These are phyloP conservation scores for Adelphocoris suturalis DNA, from an alignment of 2,888 invertebrate genomes.

Conservation along the genomic window DNA sequence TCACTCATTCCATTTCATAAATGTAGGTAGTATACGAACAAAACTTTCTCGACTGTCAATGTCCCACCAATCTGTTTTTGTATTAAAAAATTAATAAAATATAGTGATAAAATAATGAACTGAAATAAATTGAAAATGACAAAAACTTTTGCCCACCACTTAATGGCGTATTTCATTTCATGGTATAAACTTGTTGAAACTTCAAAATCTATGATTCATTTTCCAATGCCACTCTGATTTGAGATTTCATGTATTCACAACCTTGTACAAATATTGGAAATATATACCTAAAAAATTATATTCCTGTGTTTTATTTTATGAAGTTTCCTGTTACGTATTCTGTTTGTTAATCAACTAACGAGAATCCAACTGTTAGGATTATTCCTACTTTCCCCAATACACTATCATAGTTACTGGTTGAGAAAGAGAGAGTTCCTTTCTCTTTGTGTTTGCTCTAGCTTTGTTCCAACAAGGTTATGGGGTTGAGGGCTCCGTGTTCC, in stretches of 20 bases:
- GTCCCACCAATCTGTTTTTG: slow-evolving; percentile 31
- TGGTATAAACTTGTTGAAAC: neutral
- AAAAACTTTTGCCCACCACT: neutral
- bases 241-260: slow-evolving; percentile 73
- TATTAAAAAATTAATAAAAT: slow-evolving; percentile 26
- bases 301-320: neutral
- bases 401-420: too few species aligned
- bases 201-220: slow-evolving; percentile 9
- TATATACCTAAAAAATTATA: slow-evolving; percentile 71
- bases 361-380: too few species aligned
- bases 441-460: too few species aligned
- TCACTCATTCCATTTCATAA: slow-evolving; percentile 19
- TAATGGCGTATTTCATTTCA: neutral
- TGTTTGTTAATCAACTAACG: too few species aligned
- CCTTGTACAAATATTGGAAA: slow-evolving; percentile 74
- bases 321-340: neutral
- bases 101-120: neutral
- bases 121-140: neutral
- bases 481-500: too few species aligned
- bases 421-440: too few species aligned
- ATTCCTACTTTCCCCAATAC: too few species aligned
- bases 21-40: neutral
- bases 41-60: slow-evolving; percentile 13
- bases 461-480: too few species aligned
- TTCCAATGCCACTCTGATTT: slow-evolving; percentile 45